Base-by-base conservation (phyloP, 2,113 vertebrate genomes). In the Irena cyanogastra region DNA sequence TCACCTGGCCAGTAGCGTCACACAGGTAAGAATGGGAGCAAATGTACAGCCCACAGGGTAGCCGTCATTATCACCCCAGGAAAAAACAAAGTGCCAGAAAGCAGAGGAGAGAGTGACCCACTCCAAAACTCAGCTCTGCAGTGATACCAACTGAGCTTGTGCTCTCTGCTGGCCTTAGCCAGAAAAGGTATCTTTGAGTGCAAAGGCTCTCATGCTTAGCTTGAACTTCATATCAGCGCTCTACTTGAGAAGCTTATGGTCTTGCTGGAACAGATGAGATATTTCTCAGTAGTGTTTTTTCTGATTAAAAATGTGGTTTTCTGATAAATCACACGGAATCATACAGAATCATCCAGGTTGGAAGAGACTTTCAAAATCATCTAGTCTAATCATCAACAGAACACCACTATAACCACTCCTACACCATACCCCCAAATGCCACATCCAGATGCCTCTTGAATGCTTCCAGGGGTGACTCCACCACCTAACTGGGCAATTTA, bases 11-110 rank as follows among this genome's bases (percentile, higher is more conserved):
- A 75, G 18, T 11, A n/a, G 42, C 27, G 15, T 66, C 9, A 39
- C 9, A 18, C 28, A 39, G 13, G 4, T 2, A 15, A 53, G 39
- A 45, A 82, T 0, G 0, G 13, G n/a, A 60, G 23, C 68, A 52
- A 30, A 64, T 0, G 0, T 15, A 45, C 9, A 47, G 23, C 19
- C 45, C 3, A 7, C 16, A 37, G 42, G 13, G 10, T 26, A 54
- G 26, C 30, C 0, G 0, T 53, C 23, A n/a, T 28, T 68, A 16
- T 66, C 24, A n/a, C 24, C 10, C 16, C 53, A 31, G 39, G 13
- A 39, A 89, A 49, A 75, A n/a, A 5, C 19, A 21, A 60, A 60
- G 16, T 45, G 19, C 7, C 63, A 74, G 53, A 53, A 74, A 44
- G 21, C 27, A 66, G 23, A 16, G 19, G 33, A n/a, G 10, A 18